Conservation (phyloP, 1,140 invertebrate genomes). For the Zaprionus taronus region DNA sequence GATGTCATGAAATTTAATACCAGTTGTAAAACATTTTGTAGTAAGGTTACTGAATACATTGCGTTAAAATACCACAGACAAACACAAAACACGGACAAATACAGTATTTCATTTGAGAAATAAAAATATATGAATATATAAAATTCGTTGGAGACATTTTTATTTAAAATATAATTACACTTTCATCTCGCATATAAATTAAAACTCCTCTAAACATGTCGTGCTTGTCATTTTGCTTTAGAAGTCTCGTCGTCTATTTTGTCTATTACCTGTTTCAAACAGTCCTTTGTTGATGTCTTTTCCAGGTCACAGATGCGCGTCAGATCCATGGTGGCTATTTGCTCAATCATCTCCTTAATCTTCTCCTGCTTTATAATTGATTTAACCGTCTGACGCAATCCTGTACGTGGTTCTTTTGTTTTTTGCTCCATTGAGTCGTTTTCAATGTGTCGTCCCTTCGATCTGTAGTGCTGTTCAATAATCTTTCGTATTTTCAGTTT, state of each 20-base stretch:
- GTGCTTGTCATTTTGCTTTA: slow-evolving; percentile 46
- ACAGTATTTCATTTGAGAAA: slow-evolving; percentile 19
- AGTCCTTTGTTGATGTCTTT: slow-evolving; percentile 80
- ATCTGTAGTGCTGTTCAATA: slow-evolving; percentile 78
- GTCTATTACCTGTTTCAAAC: slow-evolving; percentile 82
- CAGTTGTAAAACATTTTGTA: slow-evolving; percentile 8
- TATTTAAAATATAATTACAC: slow-evolving; percentile 25
- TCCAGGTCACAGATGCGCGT: slow-evolving; percentile 79
- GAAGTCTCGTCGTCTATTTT: slow-evolving; percentile 69
- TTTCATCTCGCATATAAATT: neutral
- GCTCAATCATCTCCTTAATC: slow-evolving; percentile 84
- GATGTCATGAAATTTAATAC: slow-evolving; percentile 14
- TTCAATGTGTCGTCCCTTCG: slow-evolving; percentile 76
- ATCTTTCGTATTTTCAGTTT: slow-evolving; percentile 71
- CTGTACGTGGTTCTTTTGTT: slow-evolving; percentile 46
- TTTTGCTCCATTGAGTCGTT: slow-evolving; percentile 65
- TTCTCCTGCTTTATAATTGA: slow-evolving; percentile 85
- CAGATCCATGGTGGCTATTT: slow-evolving; percentile 82
- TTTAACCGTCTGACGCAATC: slow-evolving; percentile 84
- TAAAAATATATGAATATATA: slow-evolving; percentile 11
- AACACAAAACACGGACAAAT: neutral
- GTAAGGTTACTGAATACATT: slow-evolving; percentile 16
- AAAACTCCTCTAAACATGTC: neutral
- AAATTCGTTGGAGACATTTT: slow-evolving; percentile 2
- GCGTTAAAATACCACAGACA: neutral